phyloP scores from a whole-genome alignment of 2,888 invertebrate species.

The Lacanobia oleracea region DNA sequence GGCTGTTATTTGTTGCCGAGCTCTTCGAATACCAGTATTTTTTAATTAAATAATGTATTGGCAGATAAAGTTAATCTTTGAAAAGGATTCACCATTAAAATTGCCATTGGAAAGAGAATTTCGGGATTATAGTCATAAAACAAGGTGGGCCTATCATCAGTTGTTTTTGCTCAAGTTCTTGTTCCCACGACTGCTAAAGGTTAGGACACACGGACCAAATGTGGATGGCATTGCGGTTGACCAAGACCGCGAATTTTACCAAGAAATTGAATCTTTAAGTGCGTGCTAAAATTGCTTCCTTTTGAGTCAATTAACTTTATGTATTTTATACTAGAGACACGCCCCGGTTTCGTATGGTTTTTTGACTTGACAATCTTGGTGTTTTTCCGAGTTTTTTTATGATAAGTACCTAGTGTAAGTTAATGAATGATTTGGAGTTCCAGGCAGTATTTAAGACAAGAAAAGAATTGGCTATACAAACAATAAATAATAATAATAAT shows the following conservation, averaged over 20 bases:
- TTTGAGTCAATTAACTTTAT: constrained; percentile 23
- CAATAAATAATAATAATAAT: no score
- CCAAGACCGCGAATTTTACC: constrained; percentile 60
- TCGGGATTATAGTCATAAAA: constrained; percentile 39
- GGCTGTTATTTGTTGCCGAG: no score
- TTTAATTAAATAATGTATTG: no score
- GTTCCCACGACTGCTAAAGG: constrained; percentile 58
- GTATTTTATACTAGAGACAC: background rate
- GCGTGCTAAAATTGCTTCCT: constrained; percentile 56
- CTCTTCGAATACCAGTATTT: no score
- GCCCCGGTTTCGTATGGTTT: background rate
- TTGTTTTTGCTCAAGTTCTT: constrained; percentile 37
- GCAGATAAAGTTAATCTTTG: constrained; percentile 22
- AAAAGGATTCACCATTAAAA: constrained; percentile 32
- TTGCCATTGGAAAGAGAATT: constrained; percentile 20
- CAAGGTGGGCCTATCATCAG: constrained; percentile 21
- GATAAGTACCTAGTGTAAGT: no score
- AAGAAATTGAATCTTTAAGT: constrained; percentile 57
- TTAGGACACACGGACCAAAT: constrained; percentile 50
- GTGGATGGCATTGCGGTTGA: constrained; percentile 62
- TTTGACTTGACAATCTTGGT: background rate
- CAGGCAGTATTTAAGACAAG: no score
- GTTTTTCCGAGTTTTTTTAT: no score
- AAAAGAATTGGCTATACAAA: no score
- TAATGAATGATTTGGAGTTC: no score